Base-by-base conservation (phyloP, 2,113 vertebrate species). In the Echinops telfairi region DNA sequence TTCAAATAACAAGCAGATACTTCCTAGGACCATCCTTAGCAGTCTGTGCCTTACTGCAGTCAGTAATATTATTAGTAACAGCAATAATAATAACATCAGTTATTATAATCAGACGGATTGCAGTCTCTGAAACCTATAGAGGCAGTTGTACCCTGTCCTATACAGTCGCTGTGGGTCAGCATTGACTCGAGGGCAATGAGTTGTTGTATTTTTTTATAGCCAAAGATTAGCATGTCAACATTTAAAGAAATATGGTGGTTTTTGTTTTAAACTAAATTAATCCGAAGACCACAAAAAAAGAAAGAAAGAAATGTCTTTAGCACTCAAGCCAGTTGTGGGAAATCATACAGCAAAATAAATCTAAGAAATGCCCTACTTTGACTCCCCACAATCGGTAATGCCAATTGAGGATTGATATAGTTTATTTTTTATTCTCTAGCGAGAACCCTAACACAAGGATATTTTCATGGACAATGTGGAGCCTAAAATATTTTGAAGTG, bases 221-320 rank as follows among this genome's bases (percentile, higher is more conserved):
- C 82, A 90, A 78, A 78, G 33, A 89, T 4, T 23, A 40, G 66
- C 53, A 47, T 16, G 31, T 84, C 20, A 40, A 83, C 22, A 91
- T 25, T 77, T 87, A 89, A 88, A 75, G 71, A 89, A 71, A 83
- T 58, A 14, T 73, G 3, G 23, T 73, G 40, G 1, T 92, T 87
- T 53, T 10, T 53, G 9, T 53, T 53, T 53, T 53, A 53, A 53
- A 17, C 88, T 75, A 90, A 86, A 53, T 80, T 85, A 88, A 79
- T 88, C 64, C 58, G 82, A 90, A 84, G 29, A 22, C n/a, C 31
- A 47, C 27, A 58, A 58, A 17, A 6, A 6, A 47, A 58, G 14
- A 6, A 5, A 90, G 29, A 40, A n/a, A 87, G 79, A 90, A 62
- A 1, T 76, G 85, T 89, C 36, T 90, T 66, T 85, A 83, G 47